Evolutionary conservation across 2,888 invertebrate species (phyloP), one percentile per base, ranked within the genome.

Genomic region (Hemistola chrysoprasaria): DNA sequence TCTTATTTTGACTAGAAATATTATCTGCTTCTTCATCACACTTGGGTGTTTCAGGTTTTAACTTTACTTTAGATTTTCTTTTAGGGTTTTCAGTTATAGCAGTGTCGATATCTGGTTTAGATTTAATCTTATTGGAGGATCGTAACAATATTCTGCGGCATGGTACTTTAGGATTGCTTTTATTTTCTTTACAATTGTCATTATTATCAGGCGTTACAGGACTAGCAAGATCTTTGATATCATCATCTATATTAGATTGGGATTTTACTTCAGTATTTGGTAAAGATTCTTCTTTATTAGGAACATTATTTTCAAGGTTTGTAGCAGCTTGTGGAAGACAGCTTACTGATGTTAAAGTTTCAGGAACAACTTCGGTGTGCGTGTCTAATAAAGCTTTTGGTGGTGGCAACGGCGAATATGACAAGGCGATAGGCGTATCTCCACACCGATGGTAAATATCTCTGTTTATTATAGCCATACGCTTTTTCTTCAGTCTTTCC

Each of bases 381-480:
- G 24, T 29, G 7, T 29, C 20, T 22, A n/a, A 2, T 3, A 6
- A 8, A 8, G 5, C 22, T 2, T 31, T 9, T 2, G 6, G 27
- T 23, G 34, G 21, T 20, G 38, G 47, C 22, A 72, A 40, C 1
- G 81, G 73, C 22, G 53, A 42, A 52, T 79, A 84, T 7, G 56
- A 53, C 21, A 87, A 59, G 6, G 82, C 65, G 40, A 86, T 87
- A 0, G 76, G 61, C 26, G 66, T 59, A 22, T 57, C 46, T 25
- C 54, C 47, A 40, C 56, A 69, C 8, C 48, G 46, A 53, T 73
- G 65, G 24, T 44, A 59, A 36, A 71, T 59, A 53, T 71, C 58
- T 51, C 83, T 71, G 53, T 79, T 79, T 9, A 81, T 44, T 51
- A 87, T 69, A 23, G 71, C 68, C 31, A 71, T 48, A 1, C 85